Conservation (phyloP, 2,113 vertebrate genomes). For the Psilopogon haemacephalus region DNA sequence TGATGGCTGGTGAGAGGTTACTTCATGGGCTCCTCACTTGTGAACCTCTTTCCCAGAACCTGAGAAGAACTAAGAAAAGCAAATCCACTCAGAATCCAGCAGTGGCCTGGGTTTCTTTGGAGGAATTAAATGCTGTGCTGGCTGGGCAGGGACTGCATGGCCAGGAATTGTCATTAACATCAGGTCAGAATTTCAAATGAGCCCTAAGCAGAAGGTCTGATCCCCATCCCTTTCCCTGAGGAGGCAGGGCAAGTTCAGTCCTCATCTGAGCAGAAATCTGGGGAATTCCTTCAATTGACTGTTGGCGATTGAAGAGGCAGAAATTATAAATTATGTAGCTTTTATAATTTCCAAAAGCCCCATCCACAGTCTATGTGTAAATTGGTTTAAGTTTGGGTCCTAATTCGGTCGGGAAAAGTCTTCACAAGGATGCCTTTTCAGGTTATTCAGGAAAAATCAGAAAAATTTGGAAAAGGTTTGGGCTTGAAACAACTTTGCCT, state of each 20-base stretch:
- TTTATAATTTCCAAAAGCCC: too few species aligned
- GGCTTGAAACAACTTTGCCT: too few species aligned
- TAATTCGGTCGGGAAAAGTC: too few species aligned
- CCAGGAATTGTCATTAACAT: not conserved
- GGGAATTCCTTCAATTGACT: not conserved
- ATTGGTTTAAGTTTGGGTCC: too few species aligned
- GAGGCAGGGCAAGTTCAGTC: not conserved
- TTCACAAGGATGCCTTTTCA: too few species aligned
- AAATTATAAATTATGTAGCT: too few species aligned
- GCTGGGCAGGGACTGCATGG: not conserved
- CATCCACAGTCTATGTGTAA: too few species aligned
- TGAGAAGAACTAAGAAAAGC: not conserved
- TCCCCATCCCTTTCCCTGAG: not conserved
- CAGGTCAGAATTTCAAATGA: not conserved
- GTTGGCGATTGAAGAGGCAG: too few species aligned
- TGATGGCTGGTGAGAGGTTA: not conserved
- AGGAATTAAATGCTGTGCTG: not conserved
- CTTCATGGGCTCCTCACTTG: not conserved
- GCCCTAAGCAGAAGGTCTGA: not conserved
- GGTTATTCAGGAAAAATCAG: too few species aligned
- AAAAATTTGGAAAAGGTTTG: too few species aligned
- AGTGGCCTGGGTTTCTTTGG: fast-evolving
- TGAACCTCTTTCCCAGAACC: not conserved
- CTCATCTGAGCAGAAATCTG: not conserved
- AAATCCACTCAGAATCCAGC: not conserved